These are phyloP conservation scores for Plagiodera versicolora DNA, from an alignment of 2,888 invertebrate species.

Conservation along the genomic window DNA sequence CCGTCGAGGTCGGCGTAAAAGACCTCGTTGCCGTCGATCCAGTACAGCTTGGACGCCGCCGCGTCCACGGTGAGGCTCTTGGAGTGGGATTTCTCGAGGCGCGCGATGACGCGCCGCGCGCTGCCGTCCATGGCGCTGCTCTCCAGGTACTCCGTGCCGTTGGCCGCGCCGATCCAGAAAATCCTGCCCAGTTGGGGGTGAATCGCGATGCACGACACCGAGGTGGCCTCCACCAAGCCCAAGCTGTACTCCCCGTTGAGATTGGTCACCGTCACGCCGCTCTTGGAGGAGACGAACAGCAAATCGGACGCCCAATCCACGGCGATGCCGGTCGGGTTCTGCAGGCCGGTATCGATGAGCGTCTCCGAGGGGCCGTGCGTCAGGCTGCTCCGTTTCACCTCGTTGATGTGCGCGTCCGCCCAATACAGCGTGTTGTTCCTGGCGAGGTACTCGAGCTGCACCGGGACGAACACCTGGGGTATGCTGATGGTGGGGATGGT, in stretches of 20 bases:
- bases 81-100: constrained; percentile 44
- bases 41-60: constrained; percentile 62
- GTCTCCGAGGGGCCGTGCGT: constrained; percentile 71
- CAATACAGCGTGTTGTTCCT: constrained; percentile 71
- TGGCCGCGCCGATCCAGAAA: constrained; percentile 56
- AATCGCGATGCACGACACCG: constrained; percentile 68
- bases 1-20: constrained; percentile 57
- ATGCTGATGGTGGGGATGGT: constrained; percentile 80
- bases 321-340: constrained; percentile 71
- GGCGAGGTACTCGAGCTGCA: constrained; percentile 71
- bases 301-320: constrained; percentile 81
- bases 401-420: constrained; percentile 75
- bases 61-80: constrained; percentile 47
- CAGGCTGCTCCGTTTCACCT: constrained; percentile 70
- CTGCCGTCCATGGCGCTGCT: constrained; percentile 70
- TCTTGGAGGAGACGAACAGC: constrained; percentile 69
- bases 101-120: constrained; percentile 48
- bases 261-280: constrained; percentile 69
- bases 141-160: constrained; percentile 55
- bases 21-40: constrained; percentile 63
- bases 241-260: constrained; percentile 72
- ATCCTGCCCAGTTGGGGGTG: constrained; percentile 66
- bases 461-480: constrained; percentile 70
- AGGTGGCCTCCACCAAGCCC: constrained; percentile 49
- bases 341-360: constrained; percentile 71